Base-by-base conservation (phyloP, 2,888 invertebrate species). In the Ecliptopera silaceata region DNA sequence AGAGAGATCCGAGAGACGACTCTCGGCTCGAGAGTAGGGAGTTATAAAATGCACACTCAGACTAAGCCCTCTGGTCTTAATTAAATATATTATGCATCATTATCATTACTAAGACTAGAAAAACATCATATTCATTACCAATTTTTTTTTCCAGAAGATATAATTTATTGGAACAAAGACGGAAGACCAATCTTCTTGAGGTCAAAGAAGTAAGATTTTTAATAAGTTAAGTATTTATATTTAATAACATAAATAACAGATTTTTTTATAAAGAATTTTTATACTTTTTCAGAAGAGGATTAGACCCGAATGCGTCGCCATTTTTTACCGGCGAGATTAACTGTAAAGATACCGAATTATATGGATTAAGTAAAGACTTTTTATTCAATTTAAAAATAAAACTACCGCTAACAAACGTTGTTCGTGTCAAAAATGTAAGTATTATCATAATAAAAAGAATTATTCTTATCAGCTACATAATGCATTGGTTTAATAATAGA, bases 401-500 rank as follows among this genome's bases (percentile, higher is more conserved):
- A 11, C 31, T 1, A 13, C 51, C 43, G 0, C 6, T 50, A 11
- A 32, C n/a, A 4, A 15, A 1, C n/a, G 12, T 12, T 6, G 12
- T 56, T n/a, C 6, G 17, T 17, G 49, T 56, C 4, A 39, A 39
- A 12, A 49, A 56, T 17, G 55, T 55, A 49, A 48, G 55, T 39
- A 11, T 45, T 31, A 29, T n/a, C n/a, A 29, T 29, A 29, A 29
- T 29, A 29, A 4, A 10, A n/a, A n/a, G n/a, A n/a, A n/a, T n/a
- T n/a, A n/a, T n/a, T n/a, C n/a, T n/a, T n/a, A n/a, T n/a, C n/a
- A n/a, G n/a, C n/a, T n/a, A n/a, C n/a, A n/a, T n/a, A n/a, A n/a
- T n/a, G n/a, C n/a, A n/a, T n/a, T n/a, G n/a, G n/a, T n/a, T n/a
- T n/a, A n/a, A n/a, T n/a, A n/a, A n/a, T n/a, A n/a, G n/a, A n/a